Conservation (phyloP, 37 sponge, comb jelly and placozoan genomes). For the Dysidea cf. avara region DNA sequence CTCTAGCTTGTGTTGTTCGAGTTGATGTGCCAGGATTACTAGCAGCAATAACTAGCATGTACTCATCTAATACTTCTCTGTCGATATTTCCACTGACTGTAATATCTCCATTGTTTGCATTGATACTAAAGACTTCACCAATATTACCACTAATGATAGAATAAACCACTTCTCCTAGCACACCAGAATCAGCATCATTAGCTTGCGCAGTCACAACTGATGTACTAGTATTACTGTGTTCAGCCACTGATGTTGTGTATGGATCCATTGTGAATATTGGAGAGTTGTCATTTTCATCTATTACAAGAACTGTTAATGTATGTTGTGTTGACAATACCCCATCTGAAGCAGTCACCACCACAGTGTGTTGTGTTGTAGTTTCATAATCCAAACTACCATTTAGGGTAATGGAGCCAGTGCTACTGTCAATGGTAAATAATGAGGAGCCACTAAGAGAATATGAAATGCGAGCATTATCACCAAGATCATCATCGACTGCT, state of each 20-base stretch:
- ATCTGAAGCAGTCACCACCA: constrained; percentile 29
- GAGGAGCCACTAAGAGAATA: constrained; percentile 16
- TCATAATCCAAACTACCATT: constrained; percentile 42
- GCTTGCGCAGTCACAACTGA: no score
- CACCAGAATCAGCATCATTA: no score
- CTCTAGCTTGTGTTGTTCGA: neutral
- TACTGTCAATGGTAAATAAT: constrained; percentile 32
- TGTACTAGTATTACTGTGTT: neutral
- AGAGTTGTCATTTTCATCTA: constrained; percentile 51
- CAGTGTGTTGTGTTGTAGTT: constrained; percentile 1
- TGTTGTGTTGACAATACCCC: neutral
- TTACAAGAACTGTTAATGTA: neutral
- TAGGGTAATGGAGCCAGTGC: constrained; percentile 32
- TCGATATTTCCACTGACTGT: no score
- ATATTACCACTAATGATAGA: no score
- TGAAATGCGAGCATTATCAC: constrained; percentile 29
- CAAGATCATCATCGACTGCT: constrained; percentile 50
- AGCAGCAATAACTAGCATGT: no score
- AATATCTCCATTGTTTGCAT: no score
- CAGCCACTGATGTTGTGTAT: neutral
- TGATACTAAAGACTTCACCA: no score
- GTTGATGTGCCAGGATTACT: neutral
- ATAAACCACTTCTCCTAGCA: no score
- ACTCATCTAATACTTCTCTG: no score
- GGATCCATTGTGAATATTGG: constrained; percentile 16